A percentile compares a stretch with the other conserved stretches of the same genome.
Evolutionary conservation across 23 tunicate species (phyloP).

Genomic region (Trididemnum miniatum): DNA sequence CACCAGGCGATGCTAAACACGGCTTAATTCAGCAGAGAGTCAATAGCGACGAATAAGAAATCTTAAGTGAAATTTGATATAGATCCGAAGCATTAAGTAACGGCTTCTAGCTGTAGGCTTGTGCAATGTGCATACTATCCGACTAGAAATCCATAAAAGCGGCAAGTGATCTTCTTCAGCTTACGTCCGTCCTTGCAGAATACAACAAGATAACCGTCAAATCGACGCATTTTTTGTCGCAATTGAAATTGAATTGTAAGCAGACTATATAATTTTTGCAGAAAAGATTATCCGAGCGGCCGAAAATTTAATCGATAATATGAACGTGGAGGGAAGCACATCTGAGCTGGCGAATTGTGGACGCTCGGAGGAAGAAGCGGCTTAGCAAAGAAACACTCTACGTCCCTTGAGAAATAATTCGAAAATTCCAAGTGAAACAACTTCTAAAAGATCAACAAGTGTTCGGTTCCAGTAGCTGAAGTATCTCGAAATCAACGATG

Average conservation of each 20-base stretch:
- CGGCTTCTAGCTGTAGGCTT: neutral
- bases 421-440: neutral
- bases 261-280: neutral
- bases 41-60: neutral
- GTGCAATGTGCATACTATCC: neutral
- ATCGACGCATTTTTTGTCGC: neutral
- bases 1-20: too few relatives aligned
- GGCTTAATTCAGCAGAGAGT: too few relatives aligned
- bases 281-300: slow-evolving; percentile 1
- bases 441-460: neutral
- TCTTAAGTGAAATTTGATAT: neutral
- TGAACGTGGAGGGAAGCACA: neutral
- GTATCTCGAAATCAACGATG: neutral
- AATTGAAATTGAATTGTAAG: neutral
- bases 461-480: neutral
- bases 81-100: neutral
- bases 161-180: neutral
- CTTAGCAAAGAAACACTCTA: neutral
- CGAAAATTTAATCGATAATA: neutral
- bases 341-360: neutral
- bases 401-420: neutral
- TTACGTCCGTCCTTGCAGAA: neutral
- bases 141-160: neutral
- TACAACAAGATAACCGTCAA: neutral
- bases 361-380: neutral